Base-by-base conservation (phyloP, 2,797 vertebrate species). In the Chelidonichthys spinosus region DNA sequence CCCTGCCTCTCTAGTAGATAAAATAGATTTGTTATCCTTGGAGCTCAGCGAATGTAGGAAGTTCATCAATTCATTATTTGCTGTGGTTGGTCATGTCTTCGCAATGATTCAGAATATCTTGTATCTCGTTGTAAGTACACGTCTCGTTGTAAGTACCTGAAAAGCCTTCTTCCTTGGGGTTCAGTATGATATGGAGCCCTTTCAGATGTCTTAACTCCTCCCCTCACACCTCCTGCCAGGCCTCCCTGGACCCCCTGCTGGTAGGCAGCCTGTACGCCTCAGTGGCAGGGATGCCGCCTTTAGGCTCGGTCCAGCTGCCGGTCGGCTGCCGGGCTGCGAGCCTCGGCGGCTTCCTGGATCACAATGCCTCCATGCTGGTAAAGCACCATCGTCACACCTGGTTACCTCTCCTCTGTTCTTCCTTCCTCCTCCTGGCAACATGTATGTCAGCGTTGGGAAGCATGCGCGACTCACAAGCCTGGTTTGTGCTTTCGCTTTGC, bases 211-310 rank as follows among this genome's bases (percentile, higher is more conserved):
- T 59, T n/a, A n/a, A 40, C 56, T 59, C 37, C 18, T 37, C 37
- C 18, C n/a, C 18, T 53, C 64, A 62, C 73, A 33, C 63, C 65
- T 63, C 95, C 76, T 94, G 94, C 90, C 94, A 97, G 96, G 96
- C 94, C 95, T 96, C 96, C 96, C 96, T 96, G 93, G 95, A 95
- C 92, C 96, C 96, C 87, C 93, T 97, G 96, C 96, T 96, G 95
- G 94, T 96, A 92, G 94, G 96, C 95, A 96, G 96, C 94, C 95
- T 97, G 90, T 96, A 96, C 93, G 94, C 96, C 94, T 95, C 95
- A 89, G 93, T 96, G 95, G 95, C 96, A 84, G 96, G 95, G 93
- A 94, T 96, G 94, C 93, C 95, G 44, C 95, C 93, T 91, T 95
- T 96, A 94, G 96, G 95, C 89, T 95, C 95, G 88, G 91, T 96